These are phyloP conservation scores for Syngnathus floridae DNA, from an alignment of 2,113 vertebrate species.

Conservation along the genomic window DNA sequence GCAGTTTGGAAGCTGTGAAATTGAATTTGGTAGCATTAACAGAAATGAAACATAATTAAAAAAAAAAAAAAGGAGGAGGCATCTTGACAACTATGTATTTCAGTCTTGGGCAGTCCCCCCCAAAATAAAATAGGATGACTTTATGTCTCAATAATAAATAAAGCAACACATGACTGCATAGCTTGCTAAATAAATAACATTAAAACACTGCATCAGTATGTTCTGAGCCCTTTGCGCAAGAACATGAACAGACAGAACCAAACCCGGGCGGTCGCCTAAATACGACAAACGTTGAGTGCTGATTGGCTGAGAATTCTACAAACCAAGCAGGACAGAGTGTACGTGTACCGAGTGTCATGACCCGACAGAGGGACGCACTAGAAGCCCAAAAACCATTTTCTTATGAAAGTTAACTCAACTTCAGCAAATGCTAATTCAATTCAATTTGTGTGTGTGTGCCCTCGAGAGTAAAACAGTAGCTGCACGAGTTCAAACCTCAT, in stretches of 20 bases:
- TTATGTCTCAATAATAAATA: conserved; percentile 39
- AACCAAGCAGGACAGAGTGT: background rate
- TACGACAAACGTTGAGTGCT: conserved; percentile 8
- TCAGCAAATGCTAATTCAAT: background rate
- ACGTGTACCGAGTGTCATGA: background rate
- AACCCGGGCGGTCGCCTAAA: too few relatives aligned
- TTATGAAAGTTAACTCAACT: background rate
- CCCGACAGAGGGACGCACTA: background rate
- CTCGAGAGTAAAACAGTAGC: background rate
- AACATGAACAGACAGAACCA: background rate
- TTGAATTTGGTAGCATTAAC: background rate
- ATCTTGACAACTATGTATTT: background rate
- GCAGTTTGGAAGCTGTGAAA: background rate
- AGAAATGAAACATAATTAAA: background rate
- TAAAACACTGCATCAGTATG: conserved; percentile 46
- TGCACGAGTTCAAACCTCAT: background rate
- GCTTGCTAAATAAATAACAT: conserved; percentile 56
- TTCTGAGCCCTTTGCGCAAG: conserved; percentile 71
- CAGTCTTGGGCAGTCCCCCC: background rate
- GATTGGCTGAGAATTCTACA: background rate
- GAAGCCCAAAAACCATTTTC: background rate
- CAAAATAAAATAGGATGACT: background rate
- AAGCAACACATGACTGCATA: conserved; percentile 53
- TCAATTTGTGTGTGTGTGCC: background rate
- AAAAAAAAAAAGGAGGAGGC: background rate